A percentile compares a stretch with the other conserved stretches of the same genome.
phyloP scores from a whole-genome alignment of 2,113 vertebrate genomes.

The Urocolius indicus region DNA sequence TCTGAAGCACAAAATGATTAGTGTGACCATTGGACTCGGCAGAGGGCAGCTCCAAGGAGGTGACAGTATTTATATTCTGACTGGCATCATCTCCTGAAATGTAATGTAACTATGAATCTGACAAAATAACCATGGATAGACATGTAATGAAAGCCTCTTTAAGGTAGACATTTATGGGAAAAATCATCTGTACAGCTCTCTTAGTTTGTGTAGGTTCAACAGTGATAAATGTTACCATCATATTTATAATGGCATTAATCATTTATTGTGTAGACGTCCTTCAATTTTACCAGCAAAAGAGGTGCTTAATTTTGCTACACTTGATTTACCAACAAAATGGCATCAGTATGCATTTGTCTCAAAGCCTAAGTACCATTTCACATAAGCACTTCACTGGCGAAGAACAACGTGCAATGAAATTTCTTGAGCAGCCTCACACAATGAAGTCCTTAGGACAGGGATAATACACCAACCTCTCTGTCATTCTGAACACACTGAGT shows the following conservation, averaged over 20 bases:
- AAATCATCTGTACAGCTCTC: not conserved
- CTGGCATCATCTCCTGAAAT: not conserved
- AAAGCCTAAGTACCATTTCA: not conserved
- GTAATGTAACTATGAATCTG: not conserved
- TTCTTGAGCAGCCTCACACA: constrained; percentile 1
- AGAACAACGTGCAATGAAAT: not conserved
- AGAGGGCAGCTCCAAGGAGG: not conserved
- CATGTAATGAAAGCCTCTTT: not conserved
- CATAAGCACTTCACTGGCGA: not conserved
- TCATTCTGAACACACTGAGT: not conserved
- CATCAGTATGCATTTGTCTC: constrained; percentile 7
- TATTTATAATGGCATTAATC: not conserved
- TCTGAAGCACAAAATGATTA: not conserved
- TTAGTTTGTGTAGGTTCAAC: not conserved
- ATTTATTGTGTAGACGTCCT: constrained; percentile 2
- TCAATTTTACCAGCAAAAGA: constrained; percentile 20
- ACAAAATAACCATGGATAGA: not conserved
- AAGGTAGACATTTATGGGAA: not conserved
- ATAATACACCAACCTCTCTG: not conserved
- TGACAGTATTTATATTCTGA: not conserved
- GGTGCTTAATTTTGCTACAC: constrained; percentile 13
- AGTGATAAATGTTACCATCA: not conserved
- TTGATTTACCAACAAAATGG: constrained; percentile 51
- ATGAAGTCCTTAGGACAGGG: not conserved
- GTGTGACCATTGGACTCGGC: not conserved